Evolutionary conservation across 1,140 invertebrate genomes (phyloP).

Genomic region (Harlomillsia oculata): DNA sequence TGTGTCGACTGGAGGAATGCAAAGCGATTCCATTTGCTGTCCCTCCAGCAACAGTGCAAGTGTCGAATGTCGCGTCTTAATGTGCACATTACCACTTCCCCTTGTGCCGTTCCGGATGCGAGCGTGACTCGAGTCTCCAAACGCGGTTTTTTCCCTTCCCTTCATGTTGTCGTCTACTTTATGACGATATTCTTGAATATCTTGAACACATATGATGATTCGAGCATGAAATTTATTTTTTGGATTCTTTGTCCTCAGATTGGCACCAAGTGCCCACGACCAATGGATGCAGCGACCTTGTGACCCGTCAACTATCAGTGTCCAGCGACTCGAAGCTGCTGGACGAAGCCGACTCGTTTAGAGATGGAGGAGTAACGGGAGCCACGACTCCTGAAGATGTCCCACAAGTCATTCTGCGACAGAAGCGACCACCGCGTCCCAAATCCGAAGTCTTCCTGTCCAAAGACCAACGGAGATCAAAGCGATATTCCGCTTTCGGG

Average conservation of each 20-base stretch:
- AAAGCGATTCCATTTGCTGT: too few relatives aligned
- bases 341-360: constrained; percentile 71
- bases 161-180: too few relatives aligned
- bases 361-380: too few relatives aligned
- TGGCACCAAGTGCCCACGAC: constrained; percentile 55
- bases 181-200: not conserved
- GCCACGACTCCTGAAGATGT: constrained; percentile 43
- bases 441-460: constrained; percentile 79
- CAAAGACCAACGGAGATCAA: constrained; percentile 53
- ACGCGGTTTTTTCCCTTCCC: too few relatives aligned
- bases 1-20: too few relatives aligned
- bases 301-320: constrained; percentile 75
- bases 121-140: too few relatives aligned
- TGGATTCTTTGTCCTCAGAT: constrained; percentile 46
- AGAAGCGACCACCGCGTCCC: constrained; percentile 74
- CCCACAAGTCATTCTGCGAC: constrained; percentile 71
- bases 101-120: too few relatives aligned
- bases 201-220: constrained; percentile 7
- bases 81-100: too few relatives aligned
- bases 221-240: constrained; percentile 33
- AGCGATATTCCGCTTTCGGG: constrained; percentile 83
- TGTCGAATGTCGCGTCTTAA: too few relatives aligned
- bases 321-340: constrained; percentile 81
- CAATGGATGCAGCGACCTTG: constrained; percentile 56
- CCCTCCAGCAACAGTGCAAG: too few relatives aligned